These are phyloP conservation scores for Hippocampus comes DNA, from an alignment of 2,113 vertebrate species.

Conservation along the genomic window DNA sequence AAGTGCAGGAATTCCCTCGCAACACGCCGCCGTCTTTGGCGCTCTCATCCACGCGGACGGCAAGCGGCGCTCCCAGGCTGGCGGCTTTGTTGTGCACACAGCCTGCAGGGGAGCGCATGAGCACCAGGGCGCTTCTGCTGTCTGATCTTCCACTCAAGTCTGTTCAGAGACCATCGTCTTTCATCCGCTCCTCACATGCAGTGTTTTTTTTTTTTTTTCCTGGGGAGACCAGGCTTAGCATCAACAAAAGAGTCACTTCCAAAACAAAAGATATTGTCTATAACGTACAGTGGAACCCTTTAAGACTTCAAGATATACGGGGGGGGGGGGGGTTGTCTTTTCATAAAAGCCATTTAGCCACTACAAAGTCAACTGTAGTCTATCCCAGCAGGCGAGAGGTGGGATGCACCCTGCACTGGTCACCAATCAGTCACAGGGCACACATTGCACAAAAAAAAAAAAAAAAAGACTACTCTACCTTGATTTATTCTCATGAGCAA, in stretches of 20 bases:
- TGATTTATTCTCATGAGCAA: background rate
- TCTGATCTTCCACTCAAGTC: constrained; percentile 51
- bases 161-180: background rate
- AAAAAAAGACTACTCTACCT: background rate
- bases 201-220: background rate
- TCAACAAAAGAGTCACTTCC: constrained; percentile 1
- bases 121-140: constrained; percentile 38
- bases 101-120: constrained; percentile 53
- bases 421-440: too few relatives aligned
- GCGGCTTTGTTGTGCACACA: constrained; percentile 36
- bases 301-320: background rate
- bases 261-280: background rate
- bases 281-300: too few relatives aligned
- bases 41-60: constrained; percentile 37
- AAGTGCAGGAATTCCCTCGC: constrained; percentile 57
- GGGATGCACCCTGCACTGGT: too few relatives aligned
- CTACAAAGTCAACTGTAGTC: too few relatives aligned
- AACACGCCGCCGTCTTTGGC: constrained; percentile 27
- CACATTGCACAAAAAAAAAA: too few relatives aligned
- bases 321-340: too few relatives aligned
- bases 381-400: too few relatives aligned
- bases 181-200: background rate
- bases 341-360: too few relatives aligned
- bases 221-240: background rate
- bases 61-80: constrained; percentile 46